phyloP scores from a whole-genome alignment of 2,113 vertebrate genomes.

The Dromiciops gliroides region DNA sequence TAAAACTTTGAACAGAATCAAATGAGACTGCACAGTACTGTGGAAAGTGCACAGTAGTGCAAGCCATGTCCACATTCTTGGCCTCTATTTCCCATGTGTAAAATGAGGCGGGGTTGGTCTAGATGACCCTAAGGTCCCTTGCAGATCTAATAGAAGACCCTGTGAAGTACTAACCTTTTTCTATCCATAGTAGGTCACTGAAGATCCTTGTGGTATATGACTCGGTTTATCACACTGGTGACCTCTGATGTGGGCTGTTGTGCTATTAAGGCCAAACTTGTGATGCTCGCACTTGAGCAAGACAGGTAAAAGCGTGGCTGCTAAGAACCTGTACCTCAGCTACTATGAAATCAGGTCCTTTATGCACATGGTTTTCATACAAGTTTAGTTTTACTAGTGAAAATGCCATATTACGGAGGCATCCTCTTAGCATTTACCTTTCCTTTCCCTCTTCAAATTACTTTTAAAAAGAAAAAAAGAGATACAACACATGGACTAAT shows the following conservation, averaged over 20 bases:
- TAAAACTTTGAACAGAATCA: neutral
- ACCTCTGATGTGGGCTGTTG: neutral
- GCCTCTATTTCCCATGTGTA: neutral
- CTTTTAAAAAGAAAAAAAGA: neutral
- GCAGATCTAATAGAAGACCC: neutral
- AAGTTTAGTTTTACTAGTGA: slow-evolving; percentile 41
- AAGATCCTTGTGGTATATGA: neutral
- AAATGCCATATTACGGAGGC: slow-evolving; percentile 36
- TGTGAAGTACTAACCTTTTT: neutral
- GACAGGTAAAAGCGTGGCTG: slow-evolving; percentile 18
- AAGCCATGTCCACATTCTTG: neutral
- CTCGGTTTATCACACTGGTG: neutral
- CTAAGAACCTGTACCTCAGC: slow-evolving; percentile 26
- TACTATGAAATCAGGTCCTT: slow-evolving; percentile 43
- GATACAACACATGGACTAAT: neutral
- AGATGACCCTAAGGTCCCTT: neutral
- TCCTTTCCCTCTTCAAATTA: neutral
- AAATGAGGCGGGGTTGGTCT: neutral
- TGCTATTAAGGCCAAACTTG: neutral
- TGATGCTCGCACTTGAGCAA: neutral
- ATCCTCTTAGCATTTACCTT: slow-evolving; percentile 39
- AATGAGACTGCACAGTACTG: neutral
- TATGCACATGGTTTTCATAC: slow-evolving; percentile 51
- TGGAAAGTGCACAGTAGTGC: neutral
- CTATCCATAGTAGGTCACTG: neutral